Evolutionary conservation across 2,888 invertebrate genomes (phyloP).

Genomic region (Hypomecis atomaria): DNA sequence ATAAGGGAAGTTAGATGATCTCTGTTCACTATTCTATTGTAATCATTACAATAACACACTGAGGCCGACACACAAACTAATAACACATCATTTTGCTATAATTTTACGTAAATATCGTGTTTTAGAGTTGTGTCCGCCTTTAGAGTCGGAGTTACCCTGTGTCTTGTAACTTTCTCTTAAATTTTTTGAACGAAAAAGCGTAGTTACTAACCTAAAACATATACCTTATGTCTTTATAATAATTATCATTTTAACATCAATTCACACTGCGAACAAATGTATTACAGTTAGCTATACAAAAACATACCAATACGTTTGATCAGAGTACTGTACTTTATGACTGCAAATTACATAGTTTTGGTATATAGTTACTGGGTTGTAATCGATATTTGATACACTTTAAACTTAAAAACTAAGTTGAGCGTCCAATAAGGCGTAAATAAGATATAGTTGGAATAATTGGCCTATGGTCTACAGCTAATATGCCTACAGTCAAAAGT

Average conservation of each 20-base stretch:
- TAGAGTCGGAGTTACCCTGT: slow-evolving; percentile 22
- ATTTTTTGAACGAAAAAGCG: slow-evolving; percentile 55
- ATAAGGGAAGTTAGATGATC: slow-evolving; percentile 17
- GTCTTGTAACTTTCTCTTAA: slow-evolving; percentile 24
- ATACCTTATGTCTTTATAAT: slow-evolving; percentile 57
- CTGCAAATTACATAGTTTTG: slow-evolving; percentile 39
- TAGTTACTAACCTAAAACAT: slow-evolving; percentile 58
- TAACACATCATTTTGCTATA: background rate
- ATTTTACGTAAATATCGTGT: background rate
- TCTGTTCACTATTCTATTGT: slow-evolving; percentile 21
- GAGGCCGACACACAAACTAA: slow-evolving; percentile 16
- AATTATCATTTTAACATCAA: slow-evolving; percentile 50
- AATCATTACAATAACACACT: slow-evolving; percentile 25
- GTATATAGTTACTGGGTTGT: slow-evolving; percentile 18
- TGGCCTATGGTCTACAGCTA: background rate
- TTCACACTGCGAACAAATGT: slow-evolving; percentile 50
- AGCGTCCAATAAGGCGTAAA: slow-evolving; percentile 20
- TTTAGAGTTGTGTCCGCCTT: background rate
- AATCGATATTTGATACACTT: slow-evolving; percentile 2
- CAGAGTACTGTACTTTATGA: slow-evolving; percentile 27
- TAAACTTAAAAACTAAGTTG: slow-evolving; percentile 10
- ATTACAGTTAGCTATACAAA: slow-evolving; percentile 48
- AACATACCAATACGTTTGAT: slow-evolving; percentile 28
- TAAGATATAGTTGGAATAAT: slow-evolving; percentile 23
- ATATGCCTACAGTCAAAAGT: background rate